Evolutionary conservation across 2,797 vertebrate genomes (phyloP).

Genomic region (Phataginus tricuspis): DNA sequence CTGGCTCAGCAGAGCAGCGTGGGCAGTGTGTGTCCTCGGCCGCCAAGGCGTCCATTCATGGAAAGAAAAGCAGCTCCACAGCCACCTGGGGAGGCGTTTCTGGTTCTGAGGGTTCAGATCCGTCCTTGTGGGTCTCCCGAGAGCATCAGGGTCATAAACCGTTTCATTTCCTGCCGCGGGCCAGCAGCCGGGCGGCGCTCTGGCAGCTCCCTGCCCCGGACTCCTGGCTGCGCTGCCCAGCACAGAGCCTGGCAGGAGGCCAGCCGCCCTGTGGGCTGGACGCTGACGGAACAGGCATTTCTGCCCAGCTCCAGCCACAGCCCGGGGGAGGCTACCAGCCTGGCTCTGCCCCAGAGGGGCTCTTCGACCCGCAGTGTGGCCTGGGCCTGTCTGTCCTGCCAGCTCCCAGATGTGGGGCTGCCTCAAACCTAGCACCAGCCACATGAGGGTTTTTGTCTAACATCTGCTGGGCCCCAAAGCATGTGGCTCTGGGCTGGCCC

Average conservation of each 20-base stretch:
- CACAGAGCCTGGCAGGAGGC: not conserved
- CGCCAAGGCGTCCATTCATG: accelerated
- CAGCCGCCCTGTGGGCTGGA: not conserved
- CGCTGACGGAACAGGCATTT: no score
- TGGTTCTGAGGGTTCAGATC: not conserved
- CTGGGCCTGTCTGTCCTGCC: not conserved
- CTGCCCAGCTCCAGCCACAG: not conserved
- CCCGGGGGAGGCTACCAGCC: not conserved
- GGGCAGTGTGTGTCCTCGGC: no score
- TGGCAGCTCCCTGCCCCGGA: not conserved
- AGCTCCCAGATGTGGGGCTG: not conserved
- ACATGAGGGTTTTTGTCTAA: accelerated
- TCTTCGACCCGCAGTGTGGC: not conserved
- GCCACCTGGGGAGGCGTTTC: accelerated
- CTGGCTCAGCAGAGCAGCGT: not conserved
- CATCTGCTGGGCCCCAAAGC: not conserved
- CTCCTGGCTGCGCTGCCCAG: not conserved
- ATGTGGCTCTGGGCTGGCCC: not conserved
- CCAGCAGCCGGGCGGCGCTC: not conserved
- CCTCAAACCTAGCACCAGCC: no score
- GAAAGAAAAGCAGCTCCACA: accelerated
- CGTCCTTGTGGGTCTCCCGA: not conserved
- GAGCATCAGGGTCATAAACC: accelerated
- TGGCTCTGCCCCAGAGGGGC: accelerated
- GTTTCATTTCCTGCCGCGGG: not conserved